Evolutionary conservation across 2,888 invertebrate species (phyloP), one percentile per base, ranked within the genome.

Genomic region (Zhuqinia jingwanae): DNA sequence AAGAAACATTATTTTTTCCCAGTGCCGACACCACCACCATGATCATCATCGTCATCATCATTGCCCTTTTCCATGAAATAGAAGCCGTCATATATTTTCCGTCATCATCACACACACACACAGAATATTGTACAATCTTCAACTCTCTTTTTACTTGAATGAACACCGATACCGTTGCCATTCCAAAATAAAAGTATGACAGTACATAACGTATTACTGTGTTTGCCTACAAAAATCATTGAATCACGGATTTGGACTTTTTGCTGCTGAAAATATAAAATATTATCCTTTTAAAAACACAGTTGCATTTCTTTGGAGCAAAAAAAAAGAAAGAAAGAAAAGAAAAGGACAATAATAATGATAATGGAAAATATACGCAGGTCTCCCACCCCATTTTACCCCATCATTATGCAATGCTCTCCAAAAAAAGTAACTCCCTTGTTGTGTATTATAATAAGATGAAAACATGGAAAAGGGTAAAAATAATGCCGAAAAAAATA

Each of bases 1-100:
- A 85, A 78, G 70, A 77, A 85, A 78, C 85, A 85, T 85, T 84
- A 78, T 85, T 78, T 82, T 83, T 85, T 70, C n/a, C 78, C 63
- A 63, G n/a, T 10, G n/a, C 77, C 75, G 60, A 42, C 73, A 20
- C 45, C 13, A 13, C n/a, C 22, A 20, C n/a, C n/a, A n/a, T n/a
- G n/a, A n/a, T n/a, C n/a, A n/a, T n/a, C n/a, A n/a, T n/a, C n/a
- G n/a, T n/a, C n/a, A n/a, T 58, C 36, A 36, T 1, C 5, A 36
- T 22, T 77, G 27, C 58, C 78, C 70, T 22, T 80, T 70, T 80
- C 53, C 68, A 68, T n/a, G 20, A 70, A 70, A 20, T 2, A 30
- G 8, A 60, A 47, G 27, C 60, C 60, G 77, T 25, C 58, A 15
- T 22, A n/a, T n/a, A n/a, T n/a, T n/a, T 47, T 22, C 25, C 77